Conservation (phyloP, 2,797 vertebrate genomes). For the Enteromius fasciolatus region DNA sequence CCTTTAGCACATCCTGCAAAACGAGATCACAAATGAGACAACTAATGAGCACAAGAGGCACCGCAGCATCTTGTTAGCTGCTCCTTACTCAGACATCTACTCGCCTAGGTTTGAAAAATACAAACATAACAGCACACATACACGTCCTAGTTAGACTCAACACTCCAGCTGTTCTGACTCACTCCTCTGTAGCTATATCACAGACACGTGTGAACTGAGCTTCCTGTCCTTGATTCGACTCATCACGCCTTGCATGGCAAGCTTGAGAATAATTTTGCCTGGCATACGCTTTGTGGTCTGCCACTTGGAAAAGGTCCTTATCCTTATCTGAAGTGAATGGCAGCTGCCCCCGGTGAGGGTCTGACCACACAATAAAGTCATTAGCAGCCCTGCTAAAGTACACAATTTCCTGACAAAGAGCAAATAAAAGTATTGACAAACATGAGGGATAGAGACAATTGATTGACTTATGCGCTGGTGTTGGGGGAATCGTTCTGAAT, state of each 20-base stretch:
- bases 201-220: conserved; percentile 50
- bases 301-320: conserved; percentile 40
- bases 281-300: conserved; percentile 41
- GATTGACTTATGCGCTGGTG: conserved; percentile 32
- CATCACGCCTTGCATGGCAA: conserved; percentile 41
- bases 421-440: conserved; percentile 59
- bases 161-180: conserved; percentile 35
- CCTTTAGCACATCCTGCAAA: conserved; percentile 57
- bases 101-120: conserved; percentile 31
- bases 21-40: conserved; percentile 63
- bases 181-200: conserved; percentile 25
- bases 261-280: conserved; percentile 50
- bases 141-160: conserved; percentile 42
- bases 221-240: conserved; percentile 53
- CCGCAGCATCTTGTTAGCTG: conserved; percentile 57
- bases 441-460: conserved; percentile 47
- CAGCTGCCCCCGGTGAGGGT: conserved; percentile 43
- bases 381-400: conserved; percentile 53
- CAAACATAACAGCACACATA: conserved; percentile 41
- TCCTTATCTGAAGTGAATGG: conserved; percentile 39
- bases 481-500: conserved; percentile 32
- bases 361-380: conserved; percentile 55
- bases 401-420: conserved; percentile 44
- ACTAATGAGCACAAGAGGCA: conserved; percentile 64
- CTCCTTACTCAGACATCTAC: conserved; percentile 49